A percentile compares a stretch with the other conserved stretches of the same genome.
These are phyloP conservation scores for Myiotriccus ornatus DNA, from an alignment of 2,797 vertebrate genomes.

Conservation along the genomic window DNA sequence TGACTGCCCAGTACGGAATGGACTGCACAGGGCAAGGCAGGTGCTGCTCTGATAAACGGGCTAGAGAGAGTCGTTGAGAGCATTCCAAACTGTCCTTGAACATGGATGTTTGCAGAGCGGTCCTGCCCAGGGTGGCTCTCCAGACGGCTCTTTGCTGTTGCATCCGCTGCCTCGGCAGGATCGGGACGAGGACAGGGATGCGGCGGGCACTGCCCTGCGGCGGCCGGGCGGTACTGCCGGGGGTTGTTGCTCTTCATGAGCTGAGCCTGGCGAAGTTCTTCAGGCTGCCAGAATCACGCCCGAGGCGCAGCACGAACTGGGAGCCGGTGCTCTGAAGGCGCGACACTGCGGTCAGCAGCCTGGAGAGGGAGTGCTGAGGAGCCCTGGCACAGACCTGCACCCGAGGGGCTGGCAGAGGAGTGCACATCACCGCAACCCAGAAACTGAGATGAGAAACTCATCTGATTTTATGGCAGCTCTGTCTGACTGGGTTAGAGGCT, in stretches of 20 bases:
- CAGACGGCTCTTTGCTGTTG: fast-evolving
- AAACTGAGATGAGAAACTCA: not conserved
- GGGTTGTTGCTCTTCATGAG: not conserved
- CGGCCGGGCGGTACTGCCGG: not conserved
- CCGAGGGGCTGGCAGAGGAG: not conserved
- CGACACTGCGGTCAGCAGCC: not conserved
- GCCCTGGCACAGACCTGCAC: not conserved
- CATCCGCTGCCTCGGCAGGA: not conserved
- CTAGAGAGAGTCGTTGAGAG: not conserved
- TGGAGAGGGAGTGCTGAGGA: not conserved
- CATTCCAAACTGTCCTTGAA: not conserved
- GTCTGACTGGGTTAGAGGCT: not conserved
- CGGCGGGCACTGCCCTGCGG: not conserved
- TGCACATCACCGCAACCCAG: not conserved
- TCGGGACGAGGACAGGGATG: fast-evolving
- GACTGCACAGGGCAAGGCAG: fast-evolving
- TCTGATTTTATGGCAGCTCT: not conserved
- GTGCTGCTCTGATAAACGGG: not conserved
- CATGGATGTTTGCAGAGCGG: not conserved
- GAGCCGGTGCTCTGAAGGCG: not conserved
- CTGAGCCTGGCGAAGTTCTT: not conserved
- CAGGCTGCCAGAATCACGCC: not conserved
- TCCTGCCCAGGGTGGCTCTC: not conserved
- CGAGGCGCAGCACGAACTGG: not conserved
- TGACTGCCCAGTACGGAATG: no score